Base-by-base conservation (phyloP, 1,140 invertebrate genomes). In the Mizuhopecten yessoensis region DNA sequence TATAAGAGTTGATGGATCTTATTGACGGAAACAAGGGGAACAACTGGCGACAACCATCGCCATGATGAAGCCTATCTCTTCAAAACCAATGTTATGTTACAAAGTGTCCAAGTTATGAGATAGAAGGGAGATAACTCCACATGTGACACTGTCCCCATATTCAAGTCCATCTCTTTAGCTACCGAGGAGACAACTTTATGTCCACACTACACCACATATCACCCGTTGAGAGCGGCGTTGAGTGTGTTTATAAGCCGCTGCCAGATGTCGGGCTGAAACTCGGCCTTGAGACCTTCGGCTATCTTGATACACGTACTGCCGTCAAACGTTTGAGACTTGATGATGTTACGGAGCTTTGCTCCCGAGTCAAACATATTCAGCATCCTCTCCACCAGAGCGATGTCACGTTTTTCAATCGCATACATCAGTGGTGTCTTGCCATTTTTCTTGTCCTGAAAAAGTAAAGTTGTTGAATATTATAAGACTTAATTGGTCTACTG, bases 371-470 rank as follows among this genome's bases (percentile, higher is more conserved):
- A 93, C 15, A 92, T 87, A 33, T 90, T 90, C 45, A 96, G 87
- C 33, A 94, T 93, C 17, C 88, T 92, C 34, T 95, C 94, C 17
- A 96, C 93, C 2, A 96, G 88, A 33, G 89, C 88, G n/a, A 92
- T 39, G 89, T 94, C 94, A 75, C 92, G 92, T 17, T 93, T 92
- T 88, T 96, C 95, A 33, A 96, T 93, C 0, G 95, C 95, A 89
- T 95, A 95, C 94, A 95, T 95, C 17, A 96, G 89, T 2, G 95
- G 94, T 7, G 95, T 96, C 86, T 95, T 95, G 29, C 95, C 95
- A 94, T 93, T 95, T 90, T 95, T 94, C 87, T 95, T 94, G 33
- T 94, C 95, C 95, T 95, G 90, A 11, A 92, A 92, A 86, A 88
- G 7, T 57, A 39, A 91, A 88, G 86, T 34, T 34, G 34, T 29